These are phyloP conservation scores for Platichthys flesus DNA, from an alignment of 2,113 vertebrate species.

Conservation along the genomic window DNA sequence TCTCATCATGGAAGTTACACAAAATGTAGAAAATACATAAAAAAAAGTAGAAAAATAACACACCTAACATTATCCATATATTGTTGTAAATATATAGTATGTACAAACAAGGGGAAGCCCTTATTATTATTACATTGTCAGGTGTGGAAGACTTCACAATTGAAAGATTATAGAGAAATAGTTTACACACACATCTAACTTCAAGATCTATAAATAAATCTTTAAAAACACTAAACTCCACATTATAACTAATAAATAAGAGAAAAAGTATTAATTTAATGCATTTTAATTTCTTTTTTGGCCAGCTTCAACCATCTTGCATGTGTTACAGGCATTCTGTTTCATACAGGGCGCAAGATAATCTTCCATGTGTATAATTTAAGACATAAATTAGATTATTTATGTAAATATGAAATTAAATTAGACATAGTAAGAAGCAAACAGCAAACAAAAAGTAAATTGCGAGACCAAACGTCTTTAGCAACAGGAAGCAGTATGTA, in stretches of 20 bases:
- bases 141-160: conserved; percentile 76
- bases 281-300: conserved; percentile 76
- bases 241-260: conserved; percentile 83
- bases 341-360: conserved; percentile 76
- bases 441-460: conserved; percentile 68
- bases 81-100: conserved; percentile 72
- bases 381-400: conserved; percentile 86
- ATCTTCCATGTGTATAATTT: conserved; percentile 83
- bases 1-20: conserved; percentile 50
- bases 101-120: conserved; percentile 65
- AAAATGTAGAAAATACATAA: conserved; percentile 61
- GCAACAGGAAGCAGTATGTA: conserved; percentile 59
- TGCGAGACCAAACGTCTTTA: conserved; percentile 50
- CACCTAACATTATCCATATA: conserved; percentile 73
- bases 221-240: conserved; percentile 71
- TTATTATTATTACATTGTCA: conserved; percentile 55
- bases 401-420: conserved; percentile 85
- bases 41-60: conserved; percentile 76
- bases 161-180: conserved; percentile 71
- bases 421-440: conserved; percentile 74
- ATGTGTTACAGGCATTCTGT: conserved; percentile 57
- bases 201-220: conserved; percentile 82
- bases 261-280: conserved; percentile 83
- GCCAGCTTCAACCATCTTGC: conserved; percentile 73
- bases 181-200: conserved; percentile 68